A percentile compares a stretch with the other conserved stretches of the same genome.
Evolutionary conservation across 2,797 vertebrate genomes (phyloP).

Genomic region (Arctocebus calabarensis): DNA sequence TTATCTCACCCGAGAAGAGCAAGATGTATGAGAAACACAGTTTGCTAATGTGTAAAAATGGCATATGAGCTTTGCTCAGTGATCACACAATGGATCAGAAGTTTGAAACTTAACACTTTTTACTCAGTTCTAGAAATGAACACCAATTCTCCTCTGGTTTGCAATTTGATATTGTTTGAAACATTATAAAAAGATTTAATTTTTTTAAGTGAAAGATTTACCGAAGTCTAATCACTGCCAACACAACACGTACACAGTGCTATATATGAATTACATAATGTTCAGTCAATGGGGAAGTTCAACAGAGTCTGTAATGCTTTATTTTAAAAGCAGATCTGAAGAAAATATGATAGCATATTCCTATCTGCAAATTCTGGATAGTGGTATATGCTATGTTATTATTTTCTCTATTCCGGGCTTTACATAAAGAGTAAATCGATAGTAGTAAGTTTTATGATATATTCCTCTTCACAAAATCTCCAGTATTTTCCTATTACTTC

Average conservation of each 20-base stretch:
- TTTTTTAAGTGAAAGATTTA: neutral
- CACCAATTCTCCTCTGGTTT: neutral
- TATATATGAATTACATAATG: neutral
- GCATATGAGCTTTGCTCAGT: neutral
- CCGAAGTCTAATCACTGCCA: neutral
- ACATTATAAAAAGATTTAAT: neutral
- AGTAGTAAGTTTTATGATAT: neutral
- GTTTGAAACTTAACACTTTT: neutral
- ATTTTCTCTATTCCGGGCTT: constrained; percentile 34
- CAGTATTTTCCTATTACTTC: neutral
- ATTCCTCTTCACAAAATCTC: neutral
- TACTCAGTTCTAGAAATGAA: neutral
- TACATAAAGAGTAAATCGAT: neutral
- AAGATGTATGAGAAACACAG: neutral
- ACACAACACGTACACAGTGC: neutral
- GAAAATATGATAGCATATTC: neutral
- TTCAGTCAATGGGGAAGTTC: neutral
- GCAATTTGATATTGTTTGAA: neutral
- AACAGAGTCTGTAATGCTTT: neutral
- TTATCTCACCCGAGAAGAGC: neutral
- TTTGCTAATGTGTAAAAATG: neutral
- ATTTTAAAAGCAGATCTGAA: neutral
- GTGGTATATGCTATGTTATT: neutral
- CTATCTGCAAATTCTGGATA: neutral
- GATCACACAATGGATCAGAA: neutral